These are phyloP conservation scores for Meganola albula DNA, from an alignment of 2,888 invertebrate genomes.

Conservation along the genomic window DNA sequence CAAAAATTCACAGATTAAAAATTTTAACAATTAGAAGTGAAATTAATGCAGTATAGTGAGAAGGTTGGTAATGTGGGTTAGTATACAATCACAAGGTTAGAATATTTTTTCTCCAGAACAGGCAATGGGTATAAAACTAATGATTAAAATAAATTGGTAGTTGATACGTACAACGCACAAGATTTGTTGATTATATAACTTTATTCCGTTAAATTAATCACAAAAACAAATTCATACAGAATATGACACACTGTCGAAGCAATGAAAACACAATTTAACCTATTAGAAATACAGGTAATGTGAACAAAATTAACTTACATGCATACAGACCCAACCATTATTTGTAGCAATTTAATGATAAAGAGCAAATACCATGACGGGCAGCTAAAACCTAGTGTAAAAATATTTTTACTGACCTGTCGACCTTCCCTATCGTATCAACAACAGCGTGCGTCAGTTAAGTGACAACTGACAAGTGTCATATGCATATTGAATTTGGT, in stretches of 20 bases:
- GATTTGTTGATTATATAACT: constrained; percentile 25
- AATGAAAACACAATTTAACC: constrained; percentile 21
- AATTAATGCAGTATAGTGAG: too few species aligned
- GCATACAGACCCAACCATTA: constrained; percentile 51
- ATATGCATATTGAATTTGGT: too few species aligned
- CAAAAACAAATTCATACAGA: constrained; percentile 20
- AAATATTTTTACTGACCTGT: constrained; percentile 58
- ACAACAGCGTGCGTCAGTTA: background rate
- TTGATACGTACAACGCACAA: too few species aligned
- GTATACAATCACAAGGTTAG: too few species aligned
- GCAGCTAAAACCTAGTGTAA: constrained; percentile 43
- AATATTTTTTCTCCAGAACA: too few species aligned
- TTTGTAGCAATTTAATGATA: constrained; percentile 38
- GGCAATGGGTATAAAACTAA: too few species aligned
- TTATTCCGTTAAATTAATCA: constrained; percentile 16
- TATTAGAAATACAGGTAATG: constrained; percentile 14
- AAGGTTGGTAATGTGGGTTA: too few species aligned
- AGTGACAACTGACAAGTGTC: too few species aligned
- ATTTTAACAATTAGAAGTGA: too few species aligned
- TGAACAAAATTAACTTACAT: constrained; percentile 51
- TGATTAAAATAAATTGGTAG: too few species aligned
- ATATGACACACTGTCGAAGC: constrained; percentile 21
- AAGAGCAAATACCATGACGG: constrained; percentile 69
- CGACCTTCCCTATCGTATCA: constrained; percentile 47
- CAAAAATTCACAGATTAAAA: too few species aligned